These are phyloP conservation scores for Ciconia stormi DNA, from an alignment of 2,113 vertebrate genomes.

Conservation along the genomic window DNA sequence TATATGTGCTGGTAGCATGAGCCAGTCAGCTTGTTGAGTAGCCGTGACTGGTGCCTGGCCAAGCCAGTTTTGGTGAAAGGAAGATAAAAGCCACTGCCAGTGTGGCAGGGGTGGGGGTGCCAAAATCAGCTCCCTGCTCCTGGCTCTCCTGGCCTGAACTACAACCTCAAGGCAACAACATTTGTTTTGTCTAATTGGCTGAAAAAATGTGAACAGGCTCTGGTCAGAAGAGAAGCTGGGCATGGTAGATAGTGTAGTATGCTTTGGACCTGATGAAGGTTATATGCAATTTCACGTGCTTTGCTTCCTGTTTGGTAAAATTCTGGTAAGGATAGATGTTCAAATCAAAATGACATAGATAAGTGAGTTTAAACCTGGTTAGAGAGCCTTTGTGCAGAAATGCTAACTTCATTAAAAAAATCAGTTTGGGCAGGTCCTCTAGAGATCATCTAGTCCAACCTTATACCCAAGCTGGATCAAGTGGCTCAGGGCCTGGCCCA, in stretches of 20 bases:
- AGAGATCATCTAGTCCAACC: not conserved
- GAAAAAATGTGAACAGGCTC: not conserved
- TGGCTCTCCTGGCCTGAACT: not conserved
- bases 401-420: not conserved
- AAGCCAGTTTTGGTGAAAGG: not conserved
- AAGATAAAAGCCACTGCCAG: not conserved
- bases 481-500: not conserved
- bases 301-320: not conserved
- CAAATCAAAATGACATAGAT: not conserved
- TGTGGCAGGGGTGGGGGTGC: not conserved
- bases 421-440: not conserved
- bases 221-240: not conserved
- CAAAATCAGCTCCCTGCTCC: not conserved
- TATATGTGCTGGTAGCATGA: fast-evolving
- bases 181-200: not conserved
- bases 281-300: not conserved
- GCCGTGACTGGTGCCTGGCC: fast-evolving
- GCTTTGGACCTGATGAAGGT: not conserved
- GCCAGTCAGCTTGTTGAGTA: not conserved
- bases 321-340: not conserved
- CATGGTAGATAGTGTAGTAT: not conserved
- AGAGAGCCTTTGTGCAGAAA: not conserved
- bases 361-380: not conserved
- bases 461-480: not conserved
- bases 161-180: not conserved